These are phyloP conservation scores for Pseudochaenichthys georgianus DNA, from an alignment of 2,797 vertebrate genomes.

Conservation along the genomic window DNA sequence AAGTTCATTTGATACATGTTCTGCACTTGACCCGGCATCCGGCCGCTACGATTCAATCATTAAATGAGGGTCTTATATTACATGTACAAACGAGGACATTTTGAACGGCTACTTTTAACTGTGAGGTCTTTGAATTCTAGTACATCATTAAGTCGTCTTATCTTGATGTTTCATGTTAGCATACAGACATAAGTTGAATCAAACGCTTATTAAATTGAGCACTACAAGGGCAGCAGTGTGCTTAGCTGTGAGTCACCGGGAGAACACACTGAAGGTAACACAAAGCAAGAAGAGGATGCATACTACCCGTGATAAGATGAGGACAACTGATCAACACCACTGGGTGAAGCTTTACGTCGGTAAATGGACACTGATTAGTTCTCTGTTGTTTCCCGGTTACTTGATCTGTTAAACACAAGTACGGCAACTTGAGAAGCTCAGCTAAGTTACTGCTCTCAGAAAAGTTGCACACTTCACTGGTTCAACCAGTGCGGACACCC, in stretches of 20 bases:
- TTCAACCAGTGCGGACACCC: constrained; percentile 64
- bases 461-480: constrained; percentile 57
- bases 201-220: constrained; percentile 34
- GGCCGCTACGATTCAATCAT: constrained; percentile 20
- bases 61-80: constrained; percentile 18
- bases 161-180: constrained; percentile 44
- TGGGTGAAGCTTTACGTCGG: constrained; percentile 1
- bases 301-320: background rate
- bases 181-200: constrained; percentile 39
- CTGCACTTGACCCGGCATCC: constrained; percentile 17
- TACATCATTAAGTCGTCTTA: constrained; percentile 28
- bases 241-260: background rate
- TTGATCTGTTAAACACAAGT: constrained; percentile 66
- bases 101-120: constrained; percentile 33
- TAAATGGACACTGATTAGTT: constrained; percentile 53
- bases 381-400: constrained; percentile 70
- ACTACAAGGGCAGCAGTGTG: background rate
- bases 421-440: constrained; percentile 73
- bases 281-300: background rate
- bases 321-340: background rate
- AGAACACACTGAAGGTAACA: background rate
- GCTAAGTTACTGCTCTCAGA: constrained; percentile 67
- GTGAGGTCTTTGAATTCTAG: constrained; percentile 12
- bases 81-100: constrained; percentile 36
- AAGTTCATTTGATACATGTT: constrained; percentile 16